Percentiles rank a stretch among this genome's conserved stretches.
phyloP scores from a whole-genome alignment of 2,888 invertebrate species.

The Plebejus melissa region DNA sequence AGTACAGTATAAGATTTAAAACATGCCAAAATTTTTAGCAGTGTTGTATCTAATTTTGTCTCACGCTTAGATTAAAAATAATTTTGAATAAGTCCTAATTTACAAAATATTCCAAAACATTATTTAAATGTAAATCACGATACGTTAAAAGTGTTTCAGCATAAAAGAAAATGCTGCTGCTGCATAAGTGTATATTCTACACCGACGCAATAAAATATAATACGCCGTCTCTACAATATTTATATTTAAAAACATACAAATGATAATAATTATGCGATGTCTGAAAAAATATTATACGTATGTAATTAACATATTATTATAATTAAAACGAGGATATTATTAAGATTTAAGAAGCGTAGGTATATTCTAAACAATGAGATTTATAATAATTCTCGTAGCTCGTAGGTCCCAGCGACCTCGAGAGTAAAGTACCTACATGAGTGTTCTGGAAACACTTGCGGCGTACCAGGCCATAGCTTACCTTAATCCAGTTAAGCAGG shows the following conservation, averaged over 20 bases:
- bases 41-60: neutral
- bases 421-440: neutral
- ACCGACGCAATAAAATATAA: slow-evolving; percentile 4
- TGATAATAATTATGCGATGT: neutral
- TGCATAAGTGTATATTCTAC: neutral
- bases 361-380: slow-evolving; percentile 2
- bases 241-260: neutral
- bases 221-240: slow-evolving; percentile 1
- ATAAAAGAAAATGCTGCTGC: slow-evolving; percentile 1
- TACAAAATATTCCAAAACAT: neutral
- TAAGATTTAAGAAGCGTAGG: neutral
- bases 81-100: neutral
- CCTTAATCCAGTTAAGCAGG: neutral
- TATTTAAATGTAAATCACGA: neutral
- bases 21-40: neutral
- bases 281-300: slow-evolving; percentile 8
- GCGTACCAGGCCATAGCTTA: neutral
- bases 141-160: neutral
- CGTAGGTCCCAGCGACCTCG: neutral
- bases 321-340: slow-evolving; percentile 11
- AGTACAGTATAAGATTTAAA: neutral
- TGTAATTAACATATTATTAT: slow-evolving; percentile 8
- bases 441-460: neutral
- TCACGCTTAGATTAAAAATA: too few relatives aligned
- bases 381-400: neutral